phyloP scores from a whole-genome alignment of 1,140 invertebrate genomes.

The Drosophila navojoa region DNA sequence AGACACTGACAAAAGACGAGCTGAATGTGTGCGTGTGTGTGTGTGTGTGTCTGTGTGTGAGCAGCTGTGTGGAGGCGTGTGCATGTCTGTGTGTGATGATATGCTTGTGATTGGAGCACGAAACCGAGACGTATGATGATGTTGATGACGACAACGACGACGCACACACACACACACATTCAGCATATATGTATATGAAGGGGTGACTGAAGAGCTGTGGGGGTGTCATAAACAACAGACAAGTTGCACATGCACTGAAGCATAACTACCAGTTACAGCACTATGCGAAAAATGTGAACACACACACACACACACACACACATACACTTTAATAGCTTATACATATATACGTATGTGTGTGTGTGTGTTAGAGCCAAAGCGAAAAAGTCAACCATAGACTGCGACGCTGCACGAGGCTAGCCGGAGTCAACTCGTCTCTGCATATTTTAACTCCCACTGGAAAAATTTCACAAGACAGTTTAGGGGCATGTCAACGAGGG shows the following conservation, averaged over 20 bases:
- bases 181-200: neutral
- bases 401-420: neutral
- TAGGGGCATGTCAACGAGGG: constrained; percentile 49
- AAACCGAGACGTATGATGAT: constrained; percentile 79
- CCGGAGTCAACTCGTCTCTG: constrained; percentile 63
- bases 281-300: constrained; percentile 28
- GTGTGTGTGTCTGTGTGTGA: constrained; percentile 31
- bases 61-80: constrained; percentile 11
- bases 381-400: constrained; percentile 62
- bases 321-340: neutral
- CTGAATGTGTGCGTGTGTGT: constrained; percentile 22
- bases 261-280: constrained; percentile 65
- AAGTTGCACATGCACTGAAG: constrained; percentile 78
- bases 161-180: constrained; percentile 15
- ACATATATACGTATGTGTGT: neutral
- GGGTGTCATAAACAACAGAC: constrained; percentile 78
- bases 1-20: constrained; percentile 19
- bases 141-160: constrained; percentile 70
- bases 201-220: constrained; percentile 17
- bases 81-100: constrained; percentile 60
- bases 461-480: constrained; percentile 81
- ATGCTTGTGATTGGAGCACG: constrained; percentile 73
- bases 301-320: neutral
- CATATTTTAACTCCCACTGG: constrained; percentile 80
- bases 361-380: constrained; percentile 30